A percentile compares a stretch with the other conserved stretches of the same genome.
Evolutionary conservation across 2,888 invertebrate species (phyloP).

Genomic region (Lepidocyrtinus sp.): DNA sequence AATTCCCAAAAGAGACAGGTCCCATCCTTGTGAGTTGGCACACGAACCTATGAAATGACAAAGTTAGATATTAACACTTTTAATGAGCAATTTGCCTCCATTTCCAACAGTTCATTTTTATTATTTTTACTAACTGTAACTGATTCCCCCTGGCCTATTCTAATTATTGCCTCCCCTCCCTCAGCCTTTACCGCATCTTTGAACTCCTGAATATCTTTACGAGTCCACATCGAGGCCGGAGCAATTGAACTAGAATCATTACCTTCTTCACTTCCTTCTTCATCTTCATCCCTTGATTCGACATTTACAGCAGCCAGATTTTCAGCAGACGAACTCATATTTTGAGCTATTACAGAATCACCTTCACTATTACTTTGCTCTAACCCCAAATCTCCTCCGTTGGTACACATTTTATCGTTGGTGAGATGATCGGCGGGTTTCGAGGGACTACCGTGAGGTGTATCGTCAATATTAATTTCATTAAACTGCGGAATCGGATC

Average conservation of each 20-base stretch:
- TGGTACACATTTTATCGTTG: slow-evolving; percentile 50
- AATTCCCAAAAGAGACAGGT: slow-evolving; percentile 98
- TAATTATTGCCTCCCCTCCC: slow-evolving; percentile 89
- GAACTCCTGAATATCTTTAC: slow-evolving; percentile 89
- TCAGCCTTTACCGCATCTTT: slow-evolving; percentile 88
- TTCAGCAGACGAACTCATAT: slow-evolving; percentile 20
- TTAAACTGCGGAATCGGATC: slow-evolving; percentile 50
- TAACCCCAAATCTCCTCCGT: slow-evolving; percentile 19
- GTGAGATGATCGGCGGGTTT: slow-evolving; percentile 40
- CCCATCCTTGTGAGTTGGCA: slow-evolving; percentile 96
- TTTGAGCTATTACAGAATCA: slow-evolving; percentile 1
- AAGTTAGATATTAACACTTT: neutral
- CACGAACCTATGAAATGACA: slow-evolving; percentile 78
- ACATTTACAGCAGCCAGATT: slow-evolving; percentile 41
- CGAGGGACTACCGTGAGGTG: slow-evolving; percentile 44
- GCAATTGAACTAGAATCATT: slow-evolving; percentile 65
- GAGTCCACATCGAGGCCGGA: slow-evolving; percentile 95
- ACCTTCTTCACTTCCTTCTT: slow-evolving; percentile 70
- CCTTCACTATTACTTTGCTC: neutral
- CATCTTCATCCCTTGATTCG: slow-evolving; percentile 49
- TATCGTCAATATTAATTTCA: slow-evolving; percentile 50
- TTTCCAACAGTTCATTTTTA: neutral
- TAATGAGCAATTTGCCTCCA: neutral
- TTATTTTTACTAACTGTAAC: slow-evolving; percentile 81
- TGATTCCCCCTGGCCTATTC: slow-evolving; percentile 96